Evolutionary conservation across 1,140 invertebrate genomes (phyloP), one percentile per base, ranked within the genome.

Genomic region (Pseudomyrmex cubaensis): DNA sequence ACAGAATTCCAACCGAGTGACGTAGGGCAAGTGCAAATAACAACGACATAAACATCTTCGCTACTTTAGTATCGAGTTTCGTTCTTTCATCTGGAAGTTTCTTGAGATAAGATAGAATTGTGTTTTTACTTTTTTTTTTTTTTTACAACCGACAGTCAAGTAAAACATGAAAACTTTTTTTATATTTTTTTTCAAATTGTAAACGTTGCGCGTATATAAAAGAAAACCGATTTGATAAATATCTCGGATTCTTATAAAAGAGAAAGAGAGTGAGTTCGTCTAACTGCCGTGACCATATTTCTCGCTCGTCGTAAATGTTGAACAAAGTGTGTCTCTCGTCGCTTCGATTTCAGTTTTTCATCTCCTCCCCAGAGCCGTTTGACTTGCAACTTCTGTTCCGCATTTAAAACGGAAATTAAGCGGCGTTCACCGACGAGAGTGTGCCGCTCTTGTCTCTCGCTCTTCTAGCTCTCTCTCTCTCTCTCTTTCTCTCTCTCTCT

Each of bases 381-480:
- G 75, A 56, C 66, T 72, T 20, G 83, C 86, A 75, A 78, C 57
- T 84, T 84, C 57, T 87, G 77, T 67, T 61, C 56, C 72, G 87
- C 87, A 88, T 88, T 85, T 85, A 88, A 88, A 88, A 50, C 87
- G 87, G 83, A 85, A 87, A 88, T 87, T 88, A 88, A 88, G 83
- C 86, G 76, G 48, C 52, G 52, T 44, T 3, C 70, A 63, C n/a
- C 13, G 74, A 67, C 15, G 48, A 69, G 46, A 15, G 35, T 50
- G 52, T 46, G 62, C 61, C 20, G 74, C 75, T 35, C 35, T 83
- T 69, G 74, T 78, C 66, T 48, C 66, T 78, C 22, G 61, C 52
- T 17, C 10, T 52, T 44, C 50, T 80, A 20, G 20, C 20, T 61
- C 50, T 48, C 46, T 59, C 64, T 17, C 20, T 56, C 25, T n/a